Conservation (phyloP, 2,888 invertebrate species). For the Scaptomyza tumidula region DNA sequence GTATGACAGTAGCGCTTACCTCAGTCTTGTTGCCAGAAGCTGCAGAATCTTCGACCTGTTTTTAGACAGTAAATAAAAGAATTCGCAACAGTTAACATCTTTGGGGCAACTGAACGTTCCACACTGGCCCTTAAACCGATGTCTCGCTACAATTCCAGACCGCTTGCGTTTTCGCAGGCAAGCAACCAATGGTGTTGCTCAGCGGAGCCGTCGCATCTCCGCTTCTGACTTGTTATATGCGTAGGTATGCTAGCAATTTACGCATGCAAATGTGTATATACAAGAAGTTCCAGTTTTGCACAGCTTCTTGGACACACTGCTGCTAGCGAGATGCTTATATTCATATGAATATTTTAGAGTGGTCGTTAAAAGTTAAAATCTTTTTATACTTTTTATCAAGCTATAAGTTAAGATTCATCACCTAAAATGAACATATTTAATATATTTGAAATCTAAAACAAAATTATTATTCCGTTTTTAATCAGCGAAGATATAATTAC, state of each 20-base stretch:
- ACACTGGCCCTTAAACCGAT: slow-evolving; percentile 39
- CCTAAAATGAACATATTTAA: too few species aligned
- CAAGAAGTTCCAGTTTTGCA: slow-evolving; percentile 61
- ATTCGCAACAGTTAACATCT: slow-evolving; percentile 52
- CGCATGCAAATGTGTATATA: slow-evolving; percentile 77
- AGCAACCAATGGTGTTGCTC: slow-evolving; percentile 31
- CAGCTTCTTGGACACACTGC: slow-evolving; percentile 45
- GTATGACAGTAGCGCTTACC: slow-evolving; percentile 14
- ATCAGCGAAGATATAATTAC: too few species aligned
- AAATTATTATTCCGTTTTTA: too few species aligned
- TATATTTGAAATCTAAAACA: too few species aligned
- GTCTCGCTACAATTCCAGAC: slow-evolving; percentile 24
- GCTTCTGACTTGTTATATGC: slow-evolving; percentile 70
- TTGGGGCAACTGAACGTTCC: slow-evolving; percentile 26
- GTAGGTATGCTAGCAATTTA: slow-evolving; percentile 83
- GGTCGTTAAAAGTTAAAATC: too few species aligned
- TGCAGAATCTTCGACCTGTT: slow-evolving; percentile 45
- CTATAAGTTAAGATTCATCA: too few species aligned
- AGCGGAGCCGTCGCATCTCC: not conserved
- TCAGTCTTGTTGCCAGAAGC: slow-evolving; percentile 18
- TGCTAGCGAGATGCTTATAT: not conserved
- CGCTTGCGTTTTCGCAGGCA: slow-evolving; percentile 9
- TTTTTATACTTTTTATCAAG: too few species aligned
- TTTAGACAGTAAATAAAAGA: slow-evolving; percentile 38
- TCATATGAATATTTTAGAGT: not conserved